A percentile compares a stretch with the other conserved stretches of the same genome.
These are phyloP conservation scores for Halictus quadricinctus DNA, from an alignment of 2,888 invertebrate genomes.

Conservation along the genomic window DNA sequence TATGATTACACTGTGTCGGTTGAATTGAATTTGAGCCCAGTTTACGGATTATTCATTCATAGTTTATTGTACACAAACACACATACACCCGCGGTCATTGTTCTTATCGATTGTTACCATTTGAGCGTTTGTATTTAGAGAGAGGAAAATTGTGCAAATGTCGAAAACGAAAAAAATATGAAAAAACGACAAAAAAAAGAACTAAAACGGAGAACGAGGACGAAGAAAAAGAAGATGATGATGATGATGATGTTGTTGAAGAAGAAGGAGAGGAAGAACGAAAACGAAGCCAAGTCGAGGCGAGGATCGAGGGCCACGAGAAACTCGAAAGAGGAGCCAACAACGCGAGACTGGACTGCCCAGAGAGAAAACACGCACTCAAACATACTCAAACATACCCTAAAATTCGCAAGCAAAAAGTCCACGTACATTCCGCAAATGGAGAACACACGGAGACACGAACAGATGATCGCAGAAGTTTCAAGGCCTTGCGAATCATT, in stretches of 20 bases:
- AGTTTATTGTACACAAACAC: conserved; percentile 32
- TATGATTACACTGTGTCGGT: conserved; percentile 3
- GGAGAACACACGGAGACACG: too few species aligned
- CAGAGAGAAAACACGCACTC: background rate
- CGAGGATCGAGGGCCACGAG: conserved; percentile 65
- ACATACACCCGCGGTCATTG: conserved; percentile 47
- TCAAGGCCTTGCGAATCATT: too few species aligned
- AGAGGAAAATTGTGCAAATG: conserved; percentile 20
- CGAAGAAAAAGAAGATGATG: background rate
- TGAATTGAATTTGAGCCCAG: conserved; percentile 17
- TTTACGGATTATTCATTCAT: conserved; percentile 55
- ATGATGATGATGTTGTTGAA: background rate
- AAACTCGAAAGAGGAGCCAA: conserved; percentile 40
- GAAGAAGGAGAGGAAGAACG: background rate
- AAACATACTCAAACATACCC: background rate
- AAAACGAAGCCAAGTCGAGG: conserved; percentile 41
- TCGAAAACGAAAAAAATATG: background rate
- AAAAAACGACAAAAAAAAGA: background rate
- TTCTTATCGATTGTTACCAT: conserved; percentile 57
- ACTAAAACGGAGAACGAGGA: background rate
- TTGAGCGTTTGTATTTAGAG: conserved; percentile 51
- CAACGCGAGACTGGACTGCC: conserved; percentile 9
- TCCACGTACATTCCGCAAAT: background rate
- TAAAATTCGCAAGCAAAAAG: background rate
- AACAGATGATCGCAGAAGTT: too few species aligned